Evolutionary conservation across 2,888 invertebrate genomes (phyloP), one percentile per base, ranked within the genome.

Genomic region (Chrysolina oricalcia): DNA sequence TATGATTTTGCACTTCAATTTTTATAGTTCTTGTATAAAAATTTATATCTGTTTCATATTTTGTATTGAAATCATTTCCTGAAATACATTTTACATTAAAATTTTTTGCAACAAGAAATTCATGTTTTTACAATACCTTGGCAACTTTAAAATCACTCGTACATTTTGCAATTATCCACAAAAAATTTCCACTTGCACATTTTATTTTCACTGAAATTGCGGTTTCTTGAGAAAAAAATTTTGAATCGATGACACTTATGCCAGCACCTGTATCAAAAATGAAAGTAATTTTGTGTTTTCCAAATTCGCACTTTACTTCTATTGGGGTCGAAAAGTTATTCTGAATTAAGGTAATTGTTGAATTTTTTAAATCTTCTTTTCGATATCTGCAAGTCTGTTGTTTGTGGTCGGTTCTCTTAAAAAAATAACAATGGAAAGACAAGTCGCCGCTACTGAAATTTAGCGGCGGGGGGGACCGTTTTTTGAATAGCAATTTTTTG

Each of bases 41-140:
- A 43, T 15, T 64, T 66, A 66, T 46, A 46, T 66, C 46, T 23
- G 48, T 66, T 17, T 46, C 48, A 46, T 66, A 41, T 13, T 46
- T 46, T 9, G 13, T 48, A 17, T 66, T 15, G 40, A 46, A 66
- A 46, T 66, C 65, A 21, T 66, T 66, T 66, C 65, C 65, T 48
- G 46, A 5, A 9, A 65, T 65, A 23, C 43, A 6, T 65, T 65
- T 65, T 15, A n/a, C 23, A 46, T 27, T 21, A 46, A 65, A 46
- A 65, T 65, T 43, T 15, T 65, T 65, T 43, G 65, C 43, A 2
- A 65, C 27, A n/a, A 65, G 17, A 46, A 27, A 65, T 43, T 46
- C 23, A 15, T 65, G 65, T n/a, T 48, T 48, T n/a, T n/a, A n/a
- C n/a, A n/a, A n/a, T n/a, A n/a, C n/a, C n/a, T n/a, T n/a, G n/a